These are phyloP conservation scores for Miltochrista miniata DNA, from an alignment of 2,888 invertebrate genomes.

Conservation along the genomic window DNA sequence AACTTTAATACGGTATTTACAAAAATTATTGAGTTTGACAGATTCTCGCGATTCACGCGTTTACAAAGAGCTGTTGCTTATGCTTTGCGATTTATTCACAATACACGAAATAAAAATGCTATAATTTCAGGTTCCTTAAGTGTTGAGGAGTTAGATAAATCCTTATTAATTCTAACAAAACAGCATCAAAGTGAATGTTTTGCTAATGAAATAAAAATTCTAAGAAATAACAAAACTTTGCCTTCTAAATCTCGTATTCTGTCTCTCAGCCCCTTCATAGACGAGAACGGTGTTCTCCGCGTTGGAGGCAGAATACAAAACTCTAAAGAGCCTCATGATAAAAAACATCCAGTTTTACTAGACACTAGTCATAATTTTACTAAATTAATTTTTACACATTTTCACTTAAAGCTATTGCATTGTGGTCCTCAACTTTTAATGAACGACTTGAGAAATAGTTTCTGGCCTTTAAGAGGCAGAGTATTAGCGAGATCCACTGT, in stretches of 20 bases:
- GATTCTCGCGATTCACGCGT: not conserved
- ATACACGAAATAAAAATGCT: not conserved
- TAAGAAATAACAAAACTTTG: too few species aligned
- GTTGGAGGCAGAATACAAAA: not conserved
- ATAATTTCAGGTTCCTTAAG: not conserved
- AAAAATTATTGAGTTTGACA: not conserved
- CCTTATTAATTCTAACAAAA: not conserved
- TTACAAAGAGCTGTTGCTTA: not conserved
- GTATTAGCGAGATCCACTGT: not conserved
- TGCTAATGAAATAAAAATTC: too few species aligned
- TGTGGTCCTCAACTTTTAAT: not conserved
- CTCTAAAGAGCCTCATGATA: not conserved
- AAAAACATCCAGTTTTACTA: not conserved
- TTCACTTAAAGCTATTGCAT: not conserved
- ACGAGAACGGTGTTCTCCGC: not conserved
- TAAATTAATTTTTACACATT: not conserved
- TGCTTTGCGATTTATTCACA: not conserved
- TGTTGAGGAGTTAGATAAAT: not conserved
- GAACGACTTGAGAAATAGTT: not conserved
- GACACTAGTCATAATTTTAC: too few species aligned
- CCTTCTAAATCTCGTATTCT: not conserved
- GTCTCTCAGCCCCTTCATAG: not conserved
- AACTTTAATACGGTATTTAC: not conserved
- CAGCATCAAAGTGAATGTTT: not conserved
- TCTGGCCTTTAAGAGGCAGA: not conserved